Base-by-base conservation (phyloP, 2,888 invertebrate genomes). In the Mythimna loreyi region DNA sequence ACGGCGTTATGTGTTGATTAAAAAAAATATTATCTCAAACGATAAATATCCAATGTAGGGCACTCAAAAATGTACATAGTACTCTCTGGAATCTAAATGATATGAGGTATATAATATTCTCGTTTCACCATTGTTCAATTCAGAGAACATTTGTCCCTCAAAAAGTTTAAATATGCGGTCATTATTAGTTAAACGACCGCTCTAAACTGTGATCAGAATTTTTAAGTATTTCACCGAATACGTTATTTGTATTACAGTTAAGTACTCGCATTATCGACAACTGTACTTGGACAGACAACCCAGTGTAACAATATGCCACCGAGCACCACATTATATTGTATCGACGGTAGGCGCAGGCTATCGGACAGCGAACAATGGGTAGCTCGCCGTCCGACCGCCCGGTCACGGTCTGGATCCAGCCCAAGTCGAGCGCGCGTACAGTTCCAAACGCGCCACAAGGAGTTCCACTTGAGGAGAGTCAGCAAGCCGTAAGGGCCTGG, bases 181-280 rank as follows among this genome's bases (percentile, higher is more conserved):
- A 30, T 60, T 60, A 67, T 45, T 67, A 33, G 68, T 43, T 49
- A n/a, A 50, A 50, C 40, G 49, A 40, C 53, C 25, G 30, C 3
- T 23, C 36, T 28, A 7, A 28, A 30, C 43, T 43, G 67, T 78
- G 74, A 43, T 33, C 43, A 25, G 67, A 76, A 78, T 78, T 8
- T 3, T 43, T n/a, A 67, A 78, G 23, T 13, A 59, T 33, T 23
- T 11, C 16, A 23, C 33, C 2, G 16, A 43, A 45, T 23, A 40
- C 30, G n/a, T 36, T 52, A 62, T 49, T 68, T 6, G 8, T 9
- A 40, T 5, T 23, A 70, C 21, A 36, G 58, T 57, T 70, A 7
- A 52, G 13, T 16, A 16, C 23, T 21, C 6, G 53, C 2, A n/a
- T 23, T 16, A 53, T 40, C 25, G n/a, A n/a, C 19, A n/a, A 43